Evolutionary conservation across 2,113 vertebrate species (phyloP).

Genomic region (Menidia beryllina): DNA sequence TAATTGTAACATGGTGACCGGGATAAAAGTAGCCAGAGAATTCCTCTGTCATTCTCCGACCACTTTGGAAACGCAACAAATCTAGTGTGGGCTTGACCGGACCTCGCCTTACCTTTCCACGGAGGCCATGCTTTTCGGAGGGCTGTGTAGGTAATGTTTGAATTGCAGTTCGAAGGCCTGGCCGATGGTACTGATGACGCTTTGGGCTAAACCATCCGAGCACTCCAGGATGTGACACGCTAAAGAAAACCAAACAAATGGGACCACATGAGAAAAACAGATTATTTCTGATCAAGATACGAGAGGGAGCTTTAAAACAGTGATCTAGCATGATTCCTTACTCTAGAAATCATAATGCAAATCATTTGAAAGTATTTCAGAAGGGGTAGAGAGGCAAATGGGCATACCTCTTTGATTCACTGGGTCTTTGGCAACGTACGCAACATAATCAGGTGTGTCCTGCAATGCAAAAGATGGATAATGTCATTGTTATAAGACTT

Average conservation of each 20-base stretch:
- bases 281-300: neutral
- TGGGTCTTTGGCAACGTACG: constrained; percentile 86
- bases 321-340: neutral
- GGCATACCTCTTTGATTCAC: constrained; percentile 84
- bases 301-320: neutral
- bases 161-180: constrained; percentile 98
- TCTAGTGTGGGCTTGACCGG: constrained; percentile 76
- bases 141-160: constrained; percentile 96
- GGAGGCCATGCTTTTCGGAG: constrained; percentile 85
- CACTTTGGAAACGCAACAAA: neutral
- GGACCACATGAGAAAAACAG: neutral
- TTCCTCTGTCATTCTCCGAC: neutral
- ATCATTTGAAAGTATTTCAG: too few species aligned
- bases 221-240: constrained; percentile 99
- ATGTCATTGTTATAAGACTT: constrained; percentile 21
- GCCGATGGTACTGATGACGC: constrained; percentile 95
- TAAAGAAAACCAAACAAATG: constrained; percentile 55
- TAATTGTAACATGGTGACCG: too few species aligned
- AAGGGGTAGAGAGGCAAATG: neutral
- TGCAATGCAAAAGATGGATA: constrained; percentile 62
- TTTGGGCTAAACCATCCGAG: constrained; percentile 92
- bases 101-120: constrained; percentile 85
- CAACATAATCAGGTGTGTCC: constrained; percentile 90
- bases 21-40: neutral
- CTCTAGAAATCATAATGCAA: too few species aligned